Evolutionary conservation across 2,888 invertebrate genomes (phyloP), one percentile per base, ranked within the genome.

Genomic region (Polyommatus icarus): DNA sequence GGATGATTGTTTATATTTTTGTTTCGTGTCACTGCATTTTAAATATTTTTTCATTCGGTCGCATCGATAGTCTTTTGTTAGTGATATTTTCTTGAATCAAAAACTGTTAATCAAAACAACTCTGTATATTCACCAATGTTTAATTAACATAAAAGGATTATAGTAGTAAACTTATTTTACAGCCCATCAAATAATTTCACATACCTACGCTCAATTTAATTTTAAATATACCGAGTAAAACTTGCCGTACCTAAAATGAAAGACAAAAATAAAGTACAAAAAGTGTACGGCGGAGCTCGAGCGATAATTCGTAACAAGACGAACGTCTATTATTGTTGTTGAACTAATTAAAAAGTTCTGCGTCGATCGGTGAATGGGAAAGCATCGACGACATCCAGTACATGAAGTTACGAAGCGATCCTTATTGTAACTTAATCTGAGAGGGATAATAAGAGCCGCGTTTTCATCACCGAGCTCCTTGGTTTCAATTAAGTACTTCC

Each of bases 301-400:
- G 82, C 84, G 84, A 86, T 85, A 85, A 85, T 86, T 85, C 82
- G 85, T 86, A 89, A 90, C 88, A 85, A 87, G 87, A 84, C 86
- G 85, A 85, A 86, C 83, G 85, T 87, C 88, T 87, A 89, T 89
- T 89, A 87, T 89, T 89, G 89, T 88, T 88, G 86, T 87, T 87
- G 85, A 91, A 91, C 90, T 91, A 90, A 92, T 92, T 92, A 91
- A 90, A 91, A 92, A 91, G 89, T 92, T 91, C 78, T 81, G 84
- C 84, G 86, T 85, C 85, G 86, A 87, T 88, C 87, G 85, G 82
- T 84, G 84, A 85, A 84, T 83, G 84, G 83, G 83, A 83, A 82
- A 83, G 83, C 84, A 84, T 83, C 84, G 82, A n/a, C 80, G 80
- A 83, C 83, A 83, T 81, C 86, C 83, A 83, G 84, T 86, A 85